Percentiles rank a stretch among this genome's conserved stretches.
These are phyloP conservation scores for Drosophila bipectinata DNA, from an alignment of 1,140 invertebrate species.

Conservation along the genomic window DNA sequence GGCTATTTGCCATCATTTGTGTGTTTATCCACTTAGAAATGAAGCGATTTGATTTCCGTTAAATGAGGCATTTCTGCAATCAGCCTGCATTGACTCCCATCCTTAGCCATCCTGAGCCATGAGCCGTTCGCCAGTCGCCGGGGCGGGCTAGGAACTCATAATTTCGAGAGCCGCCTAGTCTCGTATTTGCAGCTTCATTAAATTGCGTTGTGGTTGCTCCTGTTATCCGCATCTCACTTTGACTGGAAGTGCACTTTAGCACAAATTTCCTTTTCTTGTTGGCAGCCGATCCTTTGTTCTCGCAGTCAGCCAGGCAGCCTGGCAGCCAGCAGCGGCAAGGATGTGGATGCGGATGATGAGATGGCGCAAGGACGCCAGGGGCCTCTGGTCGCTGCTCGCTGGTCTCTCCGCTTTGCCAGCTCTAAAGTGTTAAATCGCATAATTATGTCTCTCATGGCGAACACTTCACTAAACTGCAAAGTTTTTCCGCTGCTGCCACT, in stretches of 20 bases:
- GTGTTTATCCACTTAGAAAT: slow-evolving; percentile 79
- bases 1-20: slow-evolving; percentile 68
- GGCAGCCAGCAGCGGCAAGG: slow-evolving; percentile 21
- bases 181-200: slow-evolving; percentile 46
- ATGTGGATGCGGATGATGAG: slow-evolving; percentile 25
- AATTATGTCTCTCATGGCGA: slow-evolving; percentile 79
- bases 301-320: background rate
- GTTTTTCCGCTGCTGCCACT: slow-evolving; percentile 49
- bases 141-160: background rate
- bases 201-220: slow-evolving; percentile 33
- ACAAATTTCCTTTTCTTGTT: slow-evolving; percentile 79
- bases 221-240: slow-evolving; percentile 63
- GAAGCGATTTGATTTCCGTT: slow-evolving; percentile 75
- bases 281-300: slow-evolving; percentile 66
- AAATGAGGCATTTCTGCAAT: slow-evolving; percentile 77
- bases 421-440: slow-evolving; percentile 81
- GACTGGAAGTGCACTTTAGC: slow-evolving; percentile 74
- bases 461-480: slow-evolving; percentile 79
- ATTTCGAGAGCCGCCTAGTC: background rate
- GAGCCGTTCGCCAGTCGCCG: background rate
- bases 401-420: slow-evolving; percentile 65
- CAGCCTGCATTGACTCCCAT: slow-evolving; percentile 67
- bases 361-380: slow-evolving; percentile 2
- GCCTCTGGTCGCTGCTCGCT: slow-evolving; percentile 18
- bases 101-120: background rate